A percentile compares a stretch with the other conserved stretches of the same genome.
Conservation (phyloP, 2,888 invertebrate species). For the Cheilosia vernalis region DNA sequence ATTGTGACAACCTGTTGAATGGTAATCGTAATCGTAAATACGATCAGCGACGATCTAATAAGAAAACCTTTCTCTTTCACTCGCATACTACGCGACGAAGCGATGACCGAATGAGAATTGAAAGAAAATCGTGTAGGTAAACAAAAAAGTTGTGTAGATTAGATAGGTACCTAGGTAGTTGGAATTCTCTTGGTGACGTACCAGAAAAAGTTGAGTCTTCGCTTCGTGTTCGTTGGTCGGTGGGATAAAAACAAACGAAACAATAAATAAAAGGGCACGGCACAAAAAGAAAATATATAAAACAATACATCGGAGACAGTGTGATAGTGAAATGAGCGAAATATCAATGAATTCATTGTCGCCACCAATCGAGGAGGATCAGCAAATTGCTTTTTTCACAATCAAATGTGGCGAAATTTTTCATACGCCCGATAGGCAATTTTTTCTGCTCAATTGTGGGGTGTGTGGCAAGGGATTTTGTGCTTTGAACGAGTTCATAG, state of each 20-base stretch:
- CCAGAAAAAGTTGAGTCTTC: conserved; percentile 15
- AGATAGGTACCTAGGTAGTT: no score
- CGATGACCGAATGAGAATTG: conserved; percentile 19
- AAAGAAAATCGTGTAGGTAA: conserved; percentile 40
- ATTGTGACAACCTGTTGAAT: conserved; percentile 24
- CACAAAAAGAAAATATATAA: background rate
- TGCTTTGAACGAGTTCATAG: conserved; percentile 53
- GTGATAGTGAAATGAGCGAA: conserved; percentile 32
- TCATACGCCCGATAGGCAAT: conserved; percentile 58
- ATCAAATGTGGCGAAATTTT: conserved; percentile 61
- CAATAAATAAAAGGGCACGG: conserved; percentile 24
- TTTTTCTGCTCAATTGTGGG: conserved; percentile 50
- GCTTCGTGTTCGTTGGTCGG: background rate
- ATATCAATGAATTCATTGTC: conserved; percentile 23
- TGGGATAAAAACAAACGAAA: conserved; percentile 23
- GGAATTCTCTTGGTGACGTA: conserved; percentile 47
- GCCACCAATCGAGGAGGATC: conserved; percentile 32
- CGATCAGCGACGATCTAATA: conserved; percentile 29
- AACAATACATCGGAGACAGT: background rate
- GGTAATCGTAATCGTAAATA: conserved; percentile 29
- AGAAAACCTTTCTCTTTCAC: conserved; percentile 29
- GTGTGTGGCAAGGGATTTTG: conserved; percentile 62
- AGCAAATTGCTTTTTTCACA: conserved; percentile 53
- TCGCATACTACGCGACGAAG: conserved; percentile 1
- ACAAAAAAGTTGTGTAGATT: conserved; percentile 33